Evolutionary conservation across 2,113 vertebrate species (phyloP).

Genomic region (Sardina pilchardus): DNA sequence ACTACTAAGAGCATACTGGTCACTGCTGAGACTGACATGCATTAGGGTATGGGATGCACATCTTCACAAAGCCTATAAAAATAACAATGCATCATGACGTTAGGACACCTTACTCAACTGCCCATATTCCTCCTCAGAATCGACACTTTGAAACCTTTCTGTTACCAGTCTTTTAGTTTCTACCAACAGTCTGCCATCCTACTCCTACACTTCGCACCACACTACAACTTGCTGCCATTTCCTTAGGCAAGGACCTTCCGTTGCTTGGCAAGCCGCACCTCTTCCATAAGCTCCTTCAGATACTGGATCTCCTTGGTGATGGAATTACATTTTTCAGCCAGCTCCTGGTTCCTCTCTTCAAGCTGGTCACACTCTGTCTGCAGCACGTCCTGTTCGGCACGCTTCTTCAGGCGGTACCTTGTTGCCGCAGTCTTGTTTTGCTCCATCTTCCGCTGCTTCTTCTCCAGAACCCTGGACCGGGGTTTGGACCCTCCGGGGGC

Average conservation of each 20-base stretch:
- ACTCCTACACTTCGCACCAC: slow-evolving; percentile 28
- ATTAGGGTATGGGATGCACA: neutral
- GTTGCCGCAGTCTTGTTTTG: slow-evolving; percentile 94
- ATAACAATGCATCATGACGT: neutral
- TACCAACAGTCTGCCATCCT: neutral
- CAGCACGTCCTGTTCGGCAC: slow-evolving; percentile 78
- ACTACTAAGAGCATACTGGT: neutral
- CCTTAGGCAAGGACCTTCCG: slow-evolving; percentile 58
- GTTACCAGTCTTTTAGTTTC: slow-evolving; percentile 9
- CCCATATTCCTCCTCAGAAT: neutral
- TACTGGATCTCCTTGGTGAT: slow-evolving; percentile 90
- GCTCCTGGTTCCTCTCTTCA: slow-evolving; percentile 82
- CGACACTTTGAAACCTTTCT: neutral
- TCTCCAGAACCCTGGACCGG: slow-evolving; percentile 67
- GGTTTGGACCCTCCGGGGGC: neutral
- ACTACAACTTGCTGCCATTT: slow-evolving; percentile 36
- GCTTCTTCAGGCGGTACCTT: slow-evolving; percentile 89
- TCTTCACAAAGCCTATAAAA: neutral
- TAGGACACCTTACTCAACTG: neutral
- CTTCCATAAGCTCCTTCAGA: slow-evolving; percentile 89
- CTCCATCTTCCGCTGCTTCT: slow-evolving; percentile 92
- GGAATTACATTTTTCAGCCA: slow-evolving; percentile 83
- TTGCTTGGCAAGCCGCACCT: slow-evolving; percentile 79
- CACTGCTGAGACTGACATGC: neutral
- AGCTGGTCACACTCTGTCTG: slow-evolving; percentile 71